Conservation (phyloP, 2,888 invertebrate species). For the Drosophila gaucha region DNA sequence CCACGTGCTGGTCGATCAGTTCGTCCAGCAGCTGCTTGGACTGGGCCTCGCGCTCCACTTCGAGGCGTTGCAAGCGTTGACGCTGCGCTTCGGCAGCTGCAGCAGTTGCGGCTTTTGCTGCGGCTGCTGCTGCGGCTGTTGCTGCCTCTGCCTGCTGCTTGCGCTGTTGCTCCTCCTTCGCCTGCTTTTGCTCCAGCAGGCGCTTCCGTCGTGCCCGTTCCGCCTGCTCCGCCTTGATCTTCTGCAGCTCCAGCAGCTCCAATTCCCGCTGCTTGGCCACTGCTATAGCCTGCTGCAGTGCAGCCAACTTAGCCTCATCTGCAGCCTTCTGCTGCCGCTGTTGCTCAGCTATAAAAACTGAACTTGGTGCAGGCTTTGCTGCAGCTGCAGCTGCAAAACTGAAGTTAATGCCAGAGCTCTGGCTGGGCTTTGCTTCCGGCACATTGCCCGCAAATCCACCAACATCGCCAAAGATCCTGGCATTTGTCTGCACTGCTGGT, state of each 20-base stretch:
- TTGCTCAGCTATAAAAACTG: background rate
- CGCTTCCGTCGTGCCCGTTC: slow-evolving; percentile 26
- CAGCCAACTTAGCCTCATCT: slow-evolving; percentile 41
- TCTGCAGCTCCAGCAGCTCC: slow-evolving; percentile 48
- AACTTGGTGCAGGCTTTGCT: slow-evolving; percentile 2
- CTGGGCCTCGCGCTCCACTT: background rate
- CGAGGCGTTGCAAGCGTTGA: background rate
- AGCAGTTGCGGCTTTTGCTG: background rate
- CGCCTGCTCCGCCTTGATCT: slow-evolving; percentile 43
- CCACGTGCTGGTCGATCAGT: slow-evolving; percentile 14
- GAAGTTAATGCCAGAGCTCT: slow-evolving; percentile 2
- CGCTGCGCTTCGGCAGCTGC: slow-evolving; percentile 2
- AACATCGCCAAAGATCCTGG: slow-evolving; percentile 11
- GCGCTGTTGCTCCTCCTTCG: slow-evolving; percentile 10
- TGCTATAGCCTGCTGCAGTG: slow-evolving; percentile 54
- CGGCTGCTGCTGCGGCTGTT: background rate
- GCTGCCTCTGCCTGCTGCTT: background rate
- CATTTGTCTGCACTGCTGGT: background rate
- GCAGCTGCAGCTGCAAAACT: slow-evolving; percentile 32
- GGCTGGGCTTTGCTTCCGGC: slow-evolving; percentile 10
- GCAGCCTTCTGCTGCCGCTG: slow-evolving; percentile 26
- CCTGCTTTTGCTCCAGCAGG: slow-evolving; percentile 12
- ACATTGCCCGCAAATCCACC: slow-evolving; percentile 1
- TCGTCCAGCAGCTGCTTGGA: background rate
- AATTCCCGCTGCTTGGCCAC: slow-evolving; percentile 52